Base-by-base conservation (phyloP, 2,797 vertebrate species). In the Sandelia bainsii region DNA sequence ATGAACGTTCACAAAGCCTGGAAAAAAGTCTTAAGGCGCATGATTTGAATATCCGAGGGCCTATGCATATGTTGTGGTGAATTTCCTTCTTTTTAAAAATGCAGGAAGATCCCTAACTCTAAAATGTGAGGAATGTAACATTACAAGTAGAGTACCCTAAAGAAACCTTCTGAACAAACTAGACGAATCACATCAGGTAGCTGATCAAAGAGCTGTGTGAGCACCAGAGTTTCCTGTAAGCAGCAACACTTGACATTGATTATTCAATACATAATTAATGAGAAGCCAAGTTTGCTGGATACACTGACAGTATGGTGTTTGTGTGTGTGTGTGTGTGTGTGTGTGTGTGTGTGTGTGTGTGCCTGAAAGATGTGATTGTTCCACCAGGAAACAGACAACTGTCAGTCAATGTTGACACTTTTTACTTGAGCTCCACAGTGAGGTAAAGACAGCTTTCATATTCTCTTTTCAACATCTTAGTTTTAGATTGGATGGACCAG, bases 191-290 rank as follows among this genome's bases (percentile, higher is more conserved):
- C 57, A 45, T 68, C 65, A 72, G 66, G 56, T 62, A 62, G 84
- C 46, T 5, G 64, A 75, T 76, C 72, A 78, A 68, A 81, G 60
- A 63, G 58, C 61, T 52, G 48, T 0, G 37, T 39, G 64, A 69
- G 68, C 63, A 12, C 22, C 27, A 29, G 71, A 50, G 57, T 76
- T 90, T 89, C 89, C 75, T 62, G 70, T 83, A 83, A 87, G 56
- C 72, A 78, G 78, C 76, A 72, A 68, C 49, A 46, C 71, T 78
- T 66, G 23, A 19, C 66, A 84, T 80, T 17, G 67, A 86, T 84
- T 68, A 65, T 66, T 78, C 72, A 56, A 79, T 92, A 44, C 61
- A 91, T 92, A 79, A 86, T 89, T 87, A 81, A 92, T 93, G 87
- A 34, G 8, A 22, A 37, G 60, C 49, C 62, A 85, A 89, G 86